Base-by-base conservation (phyloP, 2,888 invertebrate species). In the Chironomus tentans region DNA sequence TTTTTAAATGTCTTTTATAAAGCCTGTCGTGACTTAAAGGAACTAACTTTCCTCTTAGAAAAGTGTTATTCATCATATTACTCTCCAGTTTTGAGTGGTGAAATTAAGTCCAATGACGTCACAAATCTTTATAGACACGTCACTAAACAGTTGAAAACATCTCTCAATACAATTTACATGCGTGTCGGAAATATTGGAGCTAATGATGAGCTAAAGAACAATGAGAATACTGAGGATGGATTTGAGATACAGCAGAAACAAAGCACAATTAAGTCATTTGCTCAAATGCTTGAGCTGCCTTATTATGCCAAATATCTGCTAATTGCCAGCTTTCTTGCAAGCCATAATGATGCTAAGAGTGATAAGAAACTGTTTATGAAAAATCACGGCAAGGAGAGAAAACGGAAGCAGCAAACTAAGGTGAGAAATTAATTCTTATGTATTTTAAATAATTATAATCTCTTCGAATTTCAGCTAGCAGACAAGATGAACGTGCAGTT, bases 301-400 rank as follows among this genome's bases (percentile, higher is more conserved):
- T 95, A 89, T 81, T 96, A 94, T 83, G 92, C 94, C 0, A 97
- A 97, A 83, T 96, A 89, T 82, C 86, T 97, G 48, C 85, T 97
- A 3, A 92, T 97, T 28, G 94, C 97, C 6, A 92, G 95, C 0
- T 97, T 94, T 82, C 85, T 97, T 77, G 97, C 97, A 0, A 97
- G 97, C 47, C 94, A 96, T 82, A 97, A 97, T 83, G 93, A 96
- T 1, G 89, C 92, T 0, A 93, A 92, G 79, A 91, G 93, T 79
- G 97, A 97, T 82, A 94, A 92, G 81, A 85, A 92, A 69, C 85
- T 97, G 68, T 97, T 95, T 82, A 88, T 94, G 83, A 95, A 95
- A 84, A 84, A 89, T 79, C 90, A 90, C 79, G 90, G 89, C 0
- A 92, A 91, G 80, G 90, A 89, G 79, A 87, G 87, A n/a, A 92